Percentiles rank a stretch among this genome's conserved stretches.
Conservation (phyloP, 2,888 invertebrate genomes). For the Odiellus spinosus region DNA sequence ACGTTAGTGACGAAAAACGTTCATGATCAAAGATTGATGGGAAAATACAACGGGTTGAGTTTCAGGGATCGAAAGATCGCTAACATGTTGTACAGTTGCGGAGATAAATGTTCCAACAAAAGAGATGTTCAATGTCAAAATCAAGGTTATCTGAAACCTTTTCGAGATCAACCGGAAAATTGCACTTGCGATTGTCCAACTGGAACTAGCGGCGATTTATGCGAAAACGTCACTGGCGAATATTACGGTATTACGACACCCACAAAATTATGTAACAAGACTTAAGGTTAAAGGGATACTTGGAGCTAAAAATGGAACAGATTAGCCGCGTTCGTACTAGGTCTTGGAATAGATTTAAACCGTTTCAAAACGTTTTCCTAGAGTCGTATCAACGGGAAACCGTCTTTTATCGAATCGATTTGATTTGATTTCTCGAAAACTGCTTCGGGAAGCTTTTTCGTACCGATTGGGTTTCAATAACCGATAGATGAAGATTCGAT, state of each 20-base stretch:
- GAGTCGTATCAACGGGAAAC: too few relatives aligned
- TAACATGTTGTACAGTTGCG: slow-evolving; percentile 20
- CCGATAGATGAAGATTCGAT: too few relatives aligned
- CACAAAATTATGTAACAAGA: neutral
- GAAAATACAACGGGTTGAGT: slow-evolving; percentile 20
- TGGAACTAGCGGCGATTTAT: slow-evolving; percentile 11
- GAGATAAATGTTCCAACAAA: slow-evolving; percentile 7
- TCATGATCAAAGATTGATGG: slow-evolving; percentile 24
- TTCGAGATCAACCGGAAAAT: slow-evolving; percentile 2
- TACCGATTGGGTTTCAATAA: too few relatives aligned
- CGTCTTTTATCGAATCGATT: too few relatives aligned
- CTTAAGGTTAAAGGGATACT: neutral
- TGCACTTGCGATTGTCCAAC: slow-evolving; percentile 18
- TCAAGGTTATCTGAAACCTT: slow-evolving; percentile 14
- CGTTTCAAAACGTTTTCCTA: too few relatives aligned
- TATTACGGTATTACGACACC: slow-evolving; percentile 6
- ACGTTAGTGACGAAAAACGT: slow-evolving; percentile 24
- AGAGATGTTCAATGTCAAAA: slow-evolving; percentile 13
- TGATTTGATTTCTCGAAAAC: too few relatives aligned
- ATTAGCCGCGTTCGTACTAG: too few relatives aligned
- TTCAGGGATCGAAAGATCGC: slow-evolving; percentile 21
- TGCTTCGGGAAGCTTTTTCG: too few relatives aligned
- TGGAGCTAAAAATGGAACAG: neutral
- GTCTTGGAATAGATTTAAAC: too few relatives aligned
- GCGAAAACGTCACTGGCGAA: slow-evolving; percentile 5